Evolutionary conservation across 2,113 vertebrate species (phyloP), one percentile per base, ranked within the genome.

Genomic region (Sphaerodactylus townsendi): DNA sequence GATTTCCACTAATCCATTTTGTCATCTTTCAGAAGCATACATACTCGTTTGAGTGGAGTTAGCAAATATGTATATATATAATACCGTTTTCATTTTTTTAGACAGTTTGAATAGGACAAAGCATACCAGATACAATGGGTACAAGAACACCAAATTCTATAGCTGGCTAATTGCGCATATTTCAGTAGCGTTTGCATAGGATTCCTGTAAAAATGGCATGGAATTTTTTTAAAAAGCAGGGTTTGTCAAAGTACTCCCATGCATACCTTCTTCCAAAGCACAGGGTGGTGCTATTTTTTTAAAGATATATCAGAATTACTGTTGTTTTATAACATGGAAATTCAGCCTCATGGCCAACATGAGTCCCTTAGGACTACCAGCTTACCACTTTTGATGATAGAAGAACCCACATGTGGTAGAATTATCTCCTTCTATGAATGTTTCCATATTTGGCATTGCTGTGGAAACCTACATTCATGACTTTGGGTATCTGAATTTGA

Each of bases 61-160:
- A 90, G 74, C 44, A 81, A 82, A 85, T n/a, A 2, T 69, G 6
- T 82, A 88, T 82, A 77, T 85, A 53, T 86, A 82, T 89, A 83
- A 86, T 4, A 74, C 41, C 23, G 41, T 44, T 48, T 74, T 41
- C 84, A 10, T 65, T 88, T 74, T 81, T 17, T 71, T 73, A 71
- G 44, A 48, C 89, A 90, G 74, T 56, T 89, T 82, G 86, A 78
- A 81, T 69, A 86, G 59, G 66, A 84, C 35, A 89, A 33, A 89
- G 39, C 77, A 72, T 56, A 84, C 41, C 72, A 65, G 74, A 78
- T 70, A n/a, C 23, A 19, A 68, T 1, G 13, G 53, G 35, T 33
- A 30, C 37, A 74, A 82, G 48, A 77, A 72, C 28, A 71, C 21
- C 53, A 68, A 3, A 15, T 65, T 3, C 37, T 79, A 64, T 23